These are phyloP conservation scores for Gobiocypris rarus DNA, from an alignment of 2,113 vertebrate species.

Conservation along the genomic window DNA sequence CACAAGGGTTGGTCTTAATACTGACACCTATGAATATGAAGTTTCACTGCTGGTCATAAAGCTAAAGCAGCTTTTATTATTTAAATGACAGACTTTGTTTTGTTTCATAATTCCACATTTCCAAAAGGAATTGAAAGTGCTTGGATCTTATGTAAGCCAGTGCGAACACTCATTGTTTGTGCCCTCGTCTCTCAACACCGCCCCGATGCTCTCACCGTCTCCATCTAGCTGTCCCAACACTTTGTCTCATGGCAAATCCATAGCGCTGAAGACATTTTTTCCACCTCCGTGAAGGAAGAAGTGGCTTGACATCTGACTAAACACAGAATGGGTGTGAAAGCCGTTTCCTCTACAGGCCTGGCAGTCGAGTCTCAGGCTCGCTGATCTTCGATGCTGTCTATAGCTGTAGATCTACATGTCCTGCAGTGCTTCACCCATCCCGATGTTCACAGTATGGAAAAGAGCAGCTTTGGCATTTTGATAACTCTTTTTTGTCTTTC, in stretches of 20 bases:
- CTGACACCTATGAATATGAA: background rate
- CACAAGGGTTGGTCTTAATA: background rate
- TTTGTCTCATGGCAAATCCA: constrained; percentile 14
- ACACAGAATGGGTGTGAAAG: constrained; percentile 40
- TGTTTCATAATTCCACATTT: background rate
- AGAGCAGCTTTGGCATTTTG: background rate
- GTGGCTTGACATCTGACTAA: constrained; percentile 63
- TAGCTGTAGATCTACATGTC: background rate
- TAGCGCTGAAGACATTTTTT: constrained; percentile 64
- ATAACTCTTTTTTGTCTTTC: background rate
- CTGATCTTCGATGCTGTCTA: background rate
- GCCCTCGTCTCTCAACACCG: constrained; percentile 24
- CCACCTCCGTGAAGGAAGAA: constrained; percentile 69
- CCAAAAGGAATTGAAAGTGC: background rate
- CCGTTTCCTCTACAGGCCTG: constrained; percentile 40
- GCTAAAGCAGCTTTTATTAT: background rate
- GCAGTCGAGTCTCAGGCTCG: background rate
- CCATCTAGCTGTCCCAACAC: constrained; percentile 10
- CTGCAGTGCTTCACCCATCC: background rate
- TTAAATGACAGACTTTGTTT: background rate
- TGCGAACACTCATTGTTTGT: background rate
- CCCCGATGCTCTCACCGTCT: background rate
- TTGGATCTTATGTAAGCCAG: background rate
- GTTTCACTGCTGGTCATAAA: background rate
- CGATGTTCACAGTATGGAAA: background rate